Evolutionary conservation across 1,140 invertebrate genomes (phyloP), one percentile per base, ranked within the genome.

Genomic region (Anthonomus grandis): DNA sequence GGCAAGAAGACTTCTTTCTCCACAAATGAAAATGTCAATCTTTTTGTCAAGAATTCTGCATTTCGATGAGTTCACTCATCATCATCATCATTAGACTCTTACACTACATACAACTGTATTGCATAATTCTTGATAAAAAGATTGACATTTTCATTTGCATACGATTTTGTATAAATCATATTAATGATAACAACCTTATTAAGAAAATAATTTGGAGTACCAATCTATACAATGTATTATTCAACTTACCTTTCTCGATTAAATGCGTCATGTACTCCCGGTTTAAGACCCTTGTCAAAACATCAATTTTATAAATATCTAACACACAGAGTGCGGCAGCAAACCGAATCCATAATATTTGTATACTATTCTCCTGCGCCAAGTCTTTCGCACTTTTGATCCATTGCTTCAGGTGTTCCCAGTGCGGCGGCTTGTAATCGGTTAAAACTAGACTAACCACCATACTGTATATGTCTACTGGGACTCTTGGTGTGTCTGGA

Each of bases 391-490:
- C 76, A 74, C 21, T 70, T 24, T 4, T 75, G 62, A 66, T 79
- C 69, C 70, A 75, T 49, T 47, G 54, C 58, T 69, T 66, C 23
- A 86, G 65, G 23, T 52, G 61, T 2, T 72, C 62, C 82, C 83
- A 86, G 61, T 77, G 60, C 13, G 70, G 44, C 2, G 84, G 82
- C 39, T 77, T 79, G 63, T 80, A 84, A 70, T 83, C 79, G 22
- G 78, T 79, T 60, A 76, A 75, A 10, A 77, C 70, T 18, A 81
- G 66, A 27, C 72, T 76, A 53, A 74, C 75, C 48, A 81, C 69
- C 55, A 82, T 75, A 22, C 73, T 71, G 56, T 79, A 75, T 10
- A 78, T 65, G 5, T 66, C 62, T 25, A 70, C 69, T 46, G 69
- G 60, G 10, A 68, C 62, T 3, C 64, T 69, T 22, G 67, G 9